Percentiles rank a stretch among this genome's conserved stretches.
Conservation (phyloP, 2,113 vertebrate genomes). For the Syngnathus scovelli region DNA sequence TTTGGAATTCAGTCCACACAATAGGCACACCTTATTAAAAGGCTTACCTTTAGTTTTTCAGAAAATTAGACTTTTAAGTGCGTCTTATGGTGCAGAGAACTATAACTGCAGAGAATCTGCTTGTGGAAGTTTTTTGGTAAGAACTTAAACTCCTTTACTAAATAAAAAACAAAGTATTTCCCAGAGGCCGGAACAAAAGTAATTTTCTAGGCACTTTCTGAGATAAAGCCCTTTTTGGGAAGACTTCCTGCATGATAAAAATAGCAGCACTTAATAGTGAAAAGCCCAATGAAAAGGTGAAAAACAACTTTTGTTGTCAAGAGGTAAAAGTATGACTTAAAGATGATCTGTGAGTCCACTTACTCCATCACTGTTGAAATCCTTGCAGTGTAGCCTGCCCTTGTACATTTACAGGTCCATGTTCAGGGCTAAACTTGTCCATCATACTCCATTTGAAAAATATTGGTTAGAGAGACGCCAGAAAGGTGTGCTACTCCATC, state of each 20-base stretch:
- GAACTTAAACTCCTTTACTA: no score
- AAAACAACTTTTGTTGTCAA: not conserved
- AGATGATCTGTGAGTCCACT: slow-evolving; percentile 56
- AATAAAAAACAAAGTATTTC: no score
- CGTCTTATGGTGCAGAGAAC: no score
- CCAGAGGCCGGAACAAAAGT: no score
- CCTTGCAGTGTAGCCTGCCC: slow-evolving; percentile 56
- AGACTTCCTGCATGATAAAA: not conserved
- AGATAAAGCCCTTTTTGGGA: not conserved
- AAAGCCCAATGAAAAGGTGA: not conserved
- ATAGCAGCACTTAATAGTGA: not conserved
- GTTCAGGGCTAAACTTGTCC: slow-evolving; percentile 64
- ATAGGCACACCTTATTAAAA: no score
- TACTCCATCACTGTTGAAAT: slow-evolving; percentile 63
- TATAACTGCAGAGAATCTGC: no score
- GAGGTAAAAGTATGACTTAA: slow-evolving; percentile 19
- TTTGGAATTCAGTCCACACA: no score
- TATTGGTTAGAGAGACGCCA: slow-evolving; percentile 23
- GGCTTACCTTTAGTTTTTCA: no score
- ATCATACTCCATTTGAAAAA: slow-evolving; percentile 54
- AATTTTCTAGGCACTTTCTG: not conserved
- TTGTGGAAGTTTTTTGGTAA: no score
- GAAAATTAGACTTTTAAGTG: no score
- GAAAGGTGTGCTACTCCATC: slow-evolving; percentile 37
- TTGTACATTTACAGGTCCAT: slow-evolving; percentile 57